These are phyloP conservation scores for Maconellicoccus hirsutus DNA, from an alignment of 1,140 invertebrate genomes.

Conservation along the genomic window DNA sequence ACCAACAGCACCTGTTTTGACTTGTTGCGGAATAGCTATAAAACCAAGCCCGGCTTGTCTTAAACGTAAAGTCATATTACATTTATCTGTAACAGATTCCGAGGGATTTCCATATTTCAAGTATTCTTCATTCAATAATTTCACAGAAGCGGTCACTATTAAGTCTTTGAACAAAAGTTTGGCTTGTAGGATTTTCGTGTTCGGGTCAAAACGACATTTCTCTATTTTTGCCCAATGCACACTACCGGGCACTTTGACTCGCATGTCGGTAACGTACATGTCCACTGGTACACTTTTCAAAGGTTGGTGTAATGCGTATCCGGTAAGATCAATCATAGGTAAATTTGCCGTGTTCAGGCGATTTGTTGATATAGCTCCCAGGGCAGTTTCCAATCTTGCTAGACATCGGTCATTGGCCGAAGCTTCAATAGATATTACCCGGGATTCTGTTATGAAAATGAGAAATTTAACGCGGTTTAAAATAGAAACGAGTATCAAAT, in stretches of 20 bases:
- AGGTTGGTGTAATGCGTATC: slow-evolving; percentile 48
- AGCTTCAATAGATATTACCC: neutral
- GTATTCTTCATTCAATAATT: slow-evolving; percentile 30
- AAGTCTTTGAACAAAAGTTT: slow-evolving; percentile 63
- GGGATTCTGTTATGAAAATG: neutral
- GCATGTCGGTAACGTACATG: slow-evolving; percentile 52
- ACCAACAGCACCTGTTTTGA: slow-evolving; percentile 35
- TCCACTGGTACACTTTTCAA: slow-evolving; percentile 45
- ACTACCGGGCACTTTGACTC: slow-evolving; percentile 43
- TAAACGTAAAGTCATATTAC: slow-evolving; percentile 64
- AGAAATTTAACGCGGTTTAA: no score
- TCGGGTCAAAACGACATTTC: slow-evolving; percentile 55
- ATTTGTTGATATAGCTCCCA: slow-evolving; percentile 25
- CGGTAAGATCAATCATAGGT: slow-evolving; percentile 41
- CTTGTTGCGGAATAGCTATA: slow-evolving; percentile 38
- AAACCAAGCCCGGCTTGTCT: slow-evolving; percentile 64
- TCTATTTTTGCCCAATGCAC: slow-evolving; percentile 44
- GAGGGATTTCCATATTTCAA: slow-evolving; percentile 26
- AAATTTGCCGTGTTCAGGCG: slow-evolving; percentile 22
- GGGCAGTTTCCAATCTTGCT: slow-evolving; percentile 24
- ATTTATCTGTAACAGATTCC: slow-evolving; percentile 40
- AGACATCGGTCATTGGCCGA: slow-evolving; percentile 21
- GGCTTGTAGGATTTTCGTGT: slow-evolving; percentile 57
- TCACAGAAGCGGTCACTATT: slow-evolving; percentile 49
- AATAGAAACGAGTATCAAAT: no score